A percentile compares a stretch with the other conserved stretches of the same genome.
phyloP scores from a whole-genome alignment of 2,113 vertebrate species.

The Dolichotis patagonum region DNA sequence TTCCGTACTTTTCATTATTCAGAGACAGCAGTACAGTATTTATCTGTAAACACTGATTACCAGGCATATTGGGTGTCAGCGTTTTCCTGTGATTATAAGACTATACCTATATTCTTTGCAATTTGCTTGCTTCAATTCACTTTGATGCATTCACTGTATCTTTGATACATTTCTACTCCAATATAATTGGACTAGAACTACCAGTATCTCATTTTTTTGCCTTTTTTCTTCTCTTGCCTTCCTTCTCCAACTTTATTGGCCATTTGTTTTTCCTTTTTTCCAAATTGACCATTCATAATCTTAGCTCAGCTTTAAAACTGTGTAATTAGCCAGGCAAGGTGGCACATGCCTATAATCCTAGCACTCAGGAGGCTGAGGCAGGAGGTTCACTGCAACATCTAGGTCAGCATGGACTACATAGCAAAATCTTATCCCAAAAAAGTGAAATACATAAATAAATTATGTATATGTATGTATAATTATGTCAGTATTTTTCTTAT shows the following conservation, averaged over 20 bases:
- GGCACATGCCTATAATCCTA: not conserved
- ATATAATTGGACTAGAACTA: not conserved
- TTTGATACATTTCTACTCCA: not conserved
- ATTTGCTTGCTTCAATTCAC: not conserved
- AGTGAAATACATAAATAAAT: not conserved
- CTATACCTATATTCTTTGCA: not conserved
- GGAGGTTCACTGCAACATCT: not conserved
- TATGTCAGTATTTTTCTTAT: not conserved
- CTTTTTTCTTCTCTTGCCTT: not conserved
- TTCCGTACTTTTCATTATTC: not conserved
- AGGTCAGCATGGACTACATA: not conserved
- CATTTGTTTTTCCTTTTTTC: not conserved
- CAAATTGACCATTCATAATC: not conserved
- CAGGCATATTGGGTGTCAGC: not conserved
- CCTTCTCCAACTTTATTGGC: not conserved
- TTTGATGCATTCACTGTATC: not conserved
- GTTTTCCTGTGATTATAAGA: not conserved
- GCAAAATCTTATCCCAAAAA: not conserved
- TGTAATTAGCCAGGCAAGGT: not conserved
- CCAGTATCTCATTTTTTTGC: not conserved
- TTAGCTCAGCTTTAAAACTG: not conserved
- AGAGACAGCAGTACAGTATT: not conserved
- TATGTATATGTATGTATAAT: not conserved
- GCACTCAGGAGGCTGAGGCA: not conserved
- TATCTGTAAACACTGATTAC: not conserved